Conservation (phyloP, 2,113 vertebrate species). For the Podocnemis expansa region DNA sequence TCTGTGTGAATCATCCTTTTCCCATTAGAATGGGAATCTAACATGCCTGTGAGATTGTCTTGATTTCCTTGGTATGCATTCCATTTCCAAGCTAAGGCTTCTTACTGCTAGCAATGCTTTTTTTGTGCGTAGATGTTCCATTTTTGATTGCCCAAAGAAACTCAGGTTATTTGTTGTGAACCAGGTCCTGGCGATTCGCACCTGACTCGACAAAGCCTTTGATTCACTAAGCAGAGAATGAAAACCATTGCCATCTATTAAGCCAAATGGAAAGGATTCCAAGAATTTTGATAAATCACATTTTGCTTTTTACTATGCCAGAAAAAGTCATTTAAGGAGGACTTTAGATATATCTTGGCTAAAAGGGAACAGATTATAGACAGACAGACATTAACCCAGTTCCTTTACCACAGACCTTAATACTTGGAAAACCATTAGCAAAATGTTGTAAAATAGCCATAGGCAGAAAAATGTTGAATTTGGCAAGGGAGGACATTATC, state of each 20-base stretch:
- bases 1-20: conserved; percentile 22
- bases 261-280: neutral
- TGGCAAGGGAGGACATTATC: neutral
- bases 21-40: neutral
- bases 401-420: neutral
- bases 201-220: neutral
- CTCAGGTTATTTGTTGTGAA: neutral
- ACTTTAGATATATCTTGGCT: neutral
- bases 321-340: neutral
- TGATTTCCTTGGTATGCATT: neutral
- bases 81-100: neutral
- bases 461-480: neutral
- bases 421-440: neutral
- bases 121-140: neutral
- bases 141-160: neutral
- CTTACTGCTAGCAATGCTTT: neutral
- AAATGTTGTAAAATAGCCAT: neutral
- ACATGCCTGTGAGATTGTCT: neutral
- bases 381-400: neutral
- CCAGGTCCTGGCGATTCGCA: fast-evolving
- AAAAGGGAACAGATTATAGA: neutral
- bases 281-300: neutral
- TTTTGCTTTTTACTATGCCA: neutral
- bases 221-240: neutral
- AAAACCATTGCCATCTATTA: neutral